Conservation (phyloP, 2,113 vertebrate species). For the Marmota monax region DNA sequence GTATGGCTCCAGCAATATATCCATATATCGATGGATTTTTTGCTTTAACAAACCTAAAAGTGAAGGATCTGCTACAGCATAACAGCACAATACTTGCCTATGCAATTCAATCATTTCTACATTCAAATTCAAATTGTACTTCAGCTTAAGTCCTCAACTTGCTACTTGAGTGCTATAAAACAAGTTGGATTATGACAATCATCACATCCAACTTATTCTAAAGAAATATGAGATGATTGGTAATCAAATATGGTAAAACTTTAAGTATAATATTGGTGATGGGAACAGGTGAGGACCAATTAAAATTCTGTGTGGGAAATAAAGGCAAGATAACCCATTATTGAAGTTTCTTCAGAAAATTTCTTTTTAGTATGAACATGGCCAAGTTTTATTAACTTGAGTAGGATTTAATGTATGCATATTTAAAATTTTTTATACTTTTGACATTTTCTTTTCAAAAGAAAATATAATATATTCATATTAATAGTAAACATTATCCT, state of each 20-base stretch:
- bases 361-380: not conserved
- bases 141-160: conserved; percentile 43
- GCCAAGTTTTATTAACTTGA: not conserved
- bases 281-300: conserved; percentile 40
- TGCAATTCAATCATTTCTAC: conserved; percentile 64
- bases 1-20: not conserved
- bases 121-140: conserved; percentile 77
- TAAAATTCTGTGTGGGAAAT: not conserved
- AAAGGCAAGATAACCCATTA: not conserved
- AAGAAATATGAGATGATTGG: conserved; percentile 40
- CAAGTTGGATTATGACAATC: conserved; percentile 63
- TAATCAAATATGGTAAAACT: conserved; percentile 58
- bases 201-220: conserved; percentile 39
- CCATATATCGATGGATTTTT: not conserved
- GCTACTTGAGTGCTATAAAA: conserved; percentile 40
- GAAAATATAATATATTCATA: not conserved
- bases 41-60: conserved; percentile 1
- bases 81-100: conserved; percentile 43
- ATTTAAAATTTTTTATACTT: not conserved
- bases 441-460: not conserved
- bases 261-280: not conserved
- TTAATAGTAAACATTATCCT: not conserved
- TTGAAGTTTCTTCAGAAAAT: not conserved
- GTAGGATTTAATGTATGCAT: not conserved
- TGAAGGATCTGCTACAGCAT: not conserved